Evolutionary conservation across 2,888 invertebrate genomes (phyloP), one percentile per base, ranked within the genome.

Genomic region (Bugula neritina): DNA sequence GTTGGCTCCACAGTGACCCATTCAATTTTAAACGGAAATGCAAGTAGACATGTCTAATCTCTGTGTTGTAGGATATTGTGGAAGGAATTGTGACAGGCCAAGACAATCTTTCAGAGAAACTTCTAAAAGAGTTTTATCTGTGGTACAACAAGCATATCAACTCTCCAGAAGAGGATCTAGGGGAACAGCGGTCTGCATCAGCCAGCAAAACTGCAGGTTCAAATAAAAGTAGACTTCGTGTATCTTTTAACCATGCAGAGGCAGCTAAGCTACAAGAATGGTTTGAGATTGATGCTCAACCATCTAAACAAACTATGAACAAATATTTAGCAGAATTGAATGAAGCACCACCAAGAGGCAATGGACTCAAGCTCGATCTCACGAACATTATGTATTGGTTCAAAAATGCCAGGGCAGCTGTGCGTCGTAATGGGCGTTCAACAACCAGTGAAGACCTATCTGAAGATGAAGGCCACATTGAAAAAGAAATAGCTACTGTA

Each of bases 281-380:
- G 97, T 99, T 98, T 86, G 89, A 90, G 57, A 93, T 94, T 82
- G 98, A 98, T 84, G 95, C 96, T 78, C 98, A 98, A 84, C 99
- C 99, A 0, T 93, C 93, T 76, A 88, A 97, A 72, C 94, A 96
- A 80, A 96, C 96, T 86, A 95, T 99, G 81, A 93, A 95, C 79
- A 92, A 93, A 76, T 98, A 95, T 85, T 93, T 98, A 72, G 90
- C 92, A 78, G 94, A 95, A 81, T 86, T 99, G 76, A 99, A 99
- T 83, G 90, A 90, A 73, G 86, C 96, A 75, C 94, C 95, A 80
- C 96, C 95, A 71, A 88, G 97, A 57, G 21, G 82, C 23, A 77
- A 79, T 72, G 96, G 95, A 0, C 88, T 96, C 69, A 94, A 96
- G 81, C 86, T 97, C 71, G 96, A 97, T 84, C 91, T 96, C 1